Evolutionary conservation across 2,113 vertebrate species (phyloP).

Genomic region (Corythoichthys intestinalis): DNA sequence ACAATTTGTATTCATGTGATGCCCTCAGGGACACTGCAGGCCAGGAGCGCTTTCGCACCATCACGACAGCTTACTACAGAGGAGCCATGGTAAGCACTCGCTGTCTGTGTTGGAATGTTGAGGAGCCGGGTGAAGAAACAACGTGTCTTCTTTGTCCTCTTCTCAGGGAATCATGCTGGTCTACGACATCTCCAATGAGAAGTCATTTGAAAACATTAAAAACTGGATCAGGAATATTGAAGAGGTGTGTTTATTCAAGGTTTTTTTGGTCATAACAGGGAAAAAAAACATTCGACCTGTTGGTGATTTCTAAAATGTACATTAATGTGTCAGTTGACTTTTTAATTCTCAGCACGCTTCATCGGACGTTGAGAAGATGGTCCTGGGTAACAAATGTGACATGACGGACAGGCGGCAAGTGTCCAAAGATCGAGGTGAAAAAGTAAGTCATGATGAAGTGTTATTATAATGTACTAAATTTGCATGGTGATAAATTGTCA

Average conservation of each 20-base stretch:
- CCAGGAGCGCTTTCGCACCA: conserved; percentile 92
- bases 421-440: conserved; percentile 94
- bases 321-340: conserved; percentile 3
- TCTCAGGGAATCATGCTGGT: conserved; percentile 96
- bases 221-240: conserved; percentile 99
- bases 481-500: not conserved
- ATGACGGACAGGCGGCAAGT: conserved; percentile 98
- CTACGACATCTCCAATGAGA: conserved; percentile 96
- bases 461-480: not conserved
- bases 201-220: conserved; percentile 98
- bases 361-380: conserved; percentile 95
- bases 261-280: too few relatives aligned
- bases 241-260: conserved; percentile 74
- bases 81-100: conserved; percentile 83
- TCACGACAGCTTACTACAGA: conserved; percentile 92
- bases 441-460: conserved; percentile 70
- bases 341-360: conserved; percentile 82
- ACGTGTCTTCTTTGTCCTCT: conserved; percentile 6
- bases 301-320: conserved; percentile 5
- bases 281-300: too few relatives aligned
- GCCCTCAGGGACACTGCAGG: conserved; percentile 87
- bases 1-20: conserved; percentile 6
- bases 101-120: not conserved
- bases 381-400: conserved; percentile 96
- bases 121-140: not conserved